Evolutionary conservation across 2,888 invertebrate species (phyloP).

Genomic region (Timema podura): DNA sequence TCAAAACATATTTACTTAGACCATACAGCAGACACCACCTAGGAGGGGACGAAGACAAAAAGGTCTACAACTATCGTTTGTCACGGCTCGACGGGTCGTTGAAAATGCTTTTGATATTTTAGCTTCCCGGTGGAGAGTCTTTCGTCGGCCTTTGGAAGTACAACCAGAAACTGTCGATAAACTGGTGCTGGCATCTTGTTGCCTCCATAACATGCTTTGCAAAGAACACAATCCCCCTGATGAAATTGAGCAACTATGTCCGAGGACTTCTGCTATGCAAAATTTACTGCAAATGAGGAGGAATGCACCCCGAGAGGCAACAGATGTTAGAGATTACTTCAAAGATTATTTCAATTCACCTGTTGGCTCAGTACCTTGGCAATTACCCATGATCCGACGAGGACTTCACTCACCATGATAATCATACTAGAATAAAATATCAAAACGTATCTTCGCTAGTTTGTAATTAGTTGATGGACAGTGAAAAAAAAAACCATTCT

Average conservation of each 20-base stretch:
- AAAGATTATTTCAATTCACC: neutral
- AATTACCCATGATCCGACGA: too few relatives aligned
- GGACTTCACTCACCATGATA: too few relatives aligned
- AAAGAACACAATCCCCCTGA: too few relatives aligned
- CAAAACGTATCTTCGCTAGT: too few relatives aligned
- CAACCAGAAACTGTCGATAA: neutral
- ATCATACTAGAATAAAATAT: too few relatives aligned
- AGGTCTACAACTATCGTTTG: constrained; percentile 21
- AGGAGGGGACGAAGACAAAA: neutral
- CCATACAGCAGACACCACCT: constrained; percentile 14
- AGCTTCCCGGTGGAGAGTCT: constrained; percentile 8
- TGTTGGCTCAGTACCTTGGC: neutral
- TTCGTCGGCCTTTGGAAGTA: neutral
- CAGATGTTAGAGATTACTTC: neutral
- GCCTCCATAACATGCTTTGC: constrained; percentile 19
- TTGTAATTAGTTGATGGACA: too few relatives aligned
- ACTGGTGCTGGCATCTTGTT: constrained; percentile 14
- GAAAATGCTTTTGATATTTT: constrained; percentile 21
- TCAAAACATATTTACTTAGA: neutral
- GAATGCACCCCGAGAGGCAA: neutral
- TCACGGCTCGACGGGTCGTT: constrained; percentile 4
- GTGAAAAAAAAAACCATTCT: too few relatives aligned
- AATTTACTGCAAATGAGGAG: neutral
- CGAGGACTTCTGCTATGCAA: neutral
- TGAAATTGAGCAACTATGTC: neutral